Percentiles rank a stretch among this genome's conserved stretches.
These are phyloP conservation scores for Lycopodina hypogea DNA, from an alignment of 37 sponge, comb jelly and placozoan genomes.

Conservation along the genomic window DNA sequence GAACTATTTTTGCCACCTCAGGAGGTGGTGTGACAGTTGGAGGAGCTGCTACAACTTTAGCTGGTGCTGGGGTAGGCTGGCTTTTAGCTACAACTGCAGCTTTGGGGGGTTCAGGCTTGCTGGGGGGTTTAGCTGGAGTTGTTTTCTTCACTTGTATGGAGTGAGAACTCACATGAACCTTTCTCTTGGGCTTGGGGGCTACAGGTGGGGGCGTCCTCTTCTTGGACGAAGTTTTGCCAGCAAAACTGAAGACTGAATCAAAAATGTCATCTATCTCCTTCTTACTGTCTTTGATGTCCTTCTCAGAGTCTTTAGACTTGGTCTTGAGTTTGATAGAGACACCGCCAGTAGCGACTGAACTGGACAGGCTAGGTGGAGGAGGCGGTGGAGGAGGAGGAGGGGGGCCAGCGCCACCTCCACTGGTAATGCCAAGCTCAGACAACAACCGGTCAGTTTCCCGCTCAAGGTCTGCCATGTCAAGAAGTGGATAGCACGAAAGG, in stretches of 20 bases:
- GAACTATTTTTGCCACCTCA: background rate
- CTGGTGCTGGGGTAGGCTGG: background rate
- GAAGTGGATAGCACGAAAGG: background rate
- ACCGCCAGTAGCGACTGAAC: background rate
- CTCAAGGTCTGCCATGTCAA: constrained; percentile 37
- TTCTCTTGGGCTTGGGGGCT: constrained; percentile 73
- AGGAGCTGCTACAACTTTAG: background rate
- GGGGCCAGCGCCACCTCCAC: constrained; percentile 16
- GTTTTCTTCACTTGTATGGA: constrained; percentile 59
- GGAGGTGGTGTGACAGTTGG: background rate
- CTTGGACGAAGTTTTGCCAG: constrained; percentile 43
- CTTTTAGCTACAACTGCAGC: constrained; percentile 5
- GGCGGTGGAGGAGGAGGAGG: constrained; percentile 63
- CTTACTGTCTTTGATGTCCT: constrained; percentile 17
- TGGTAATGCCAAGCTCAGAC: constrained; percentile 55
- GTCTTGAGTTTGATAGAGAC: constrained; percentile 1
- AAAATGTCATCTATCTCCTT: constrained; percentile 62
- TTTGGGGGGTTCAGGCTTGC: constrained; percentile 37
- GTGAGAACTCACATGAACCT: constrained; percentile 72
- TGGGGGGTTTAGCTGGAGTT: background rate
- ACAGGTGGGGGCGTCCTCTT: constrained; percentile 39
- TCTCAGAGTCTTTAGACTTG: background rate
- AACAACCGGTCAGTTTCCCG: constrained; percentile 65
- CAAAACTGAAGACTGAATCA: constrained; percentile 70
- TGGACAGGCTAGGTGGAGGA: constrained; percentile 37